A percentile compares a stretch with the other conserved stretches of the same genome.
Evolutionary conservation across 2,888 invertebrate species (phyloP).

Genomic region (Napeogenes inachia): DNA sequence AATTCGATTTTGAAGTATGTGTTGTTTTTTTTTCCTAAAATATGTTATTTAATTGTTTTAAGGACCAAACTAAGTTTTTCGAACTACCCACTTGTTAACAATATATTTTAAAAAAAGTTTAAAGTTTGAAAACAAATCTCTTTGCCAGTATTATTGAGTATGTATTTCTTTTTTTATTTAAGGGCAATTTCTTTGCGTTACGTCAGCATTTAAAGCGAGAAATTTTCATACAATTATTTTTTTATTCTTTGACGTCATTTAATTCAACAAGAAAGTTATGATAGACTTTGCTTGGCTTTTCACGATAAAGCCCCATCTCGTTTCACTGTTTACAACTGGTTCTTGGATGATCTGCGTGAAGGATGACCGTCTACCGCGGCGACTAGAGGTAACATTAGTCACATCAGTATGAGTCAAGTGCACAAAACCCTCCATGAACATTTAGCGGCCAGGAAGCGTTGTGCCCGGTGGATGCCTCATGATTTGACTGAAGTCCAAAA

Average conservation of each 20-base stretch:
- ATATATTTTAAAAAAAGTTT: no score
- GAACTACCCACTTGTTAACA: no score
- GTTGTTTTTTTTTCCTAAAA: conserved; percentile 11
- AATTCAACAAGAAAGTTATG: conserved; percentile 26
- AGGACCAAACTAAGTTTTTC: no score
- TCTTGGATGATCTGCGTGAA: conserved; percentile 24
- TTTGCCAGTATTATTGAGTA: no score
- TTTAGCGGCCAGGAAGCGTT: conserved; percentile 6
- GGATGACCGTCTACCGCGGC: conserved; percentile 22
- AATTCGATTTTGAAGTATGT: conserved; percentile 60
- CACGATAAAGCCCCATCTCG: conserved; percentile 19
- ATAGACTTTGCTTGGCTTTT: conserved; percentile 25
- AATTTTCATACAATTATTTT: conserved; percentile 24
- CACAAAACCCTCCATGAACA: not conserved
- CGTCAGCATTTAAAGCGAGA: conserved; percentile 1
- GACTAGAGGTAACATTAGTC: conserved; percentile 13
- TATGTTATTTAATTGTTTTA: no score
- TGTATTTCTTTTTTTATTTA: no score
- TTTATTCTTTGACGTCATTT: conserved; percentile 18
- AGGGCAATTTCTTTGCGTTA: no score
- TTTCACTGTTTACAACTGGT: conserved; percentile 24
- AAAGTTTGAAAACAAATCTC: no score
- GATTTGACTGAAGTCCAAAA: not conserved
- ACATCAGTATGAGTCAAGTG: not conserved
- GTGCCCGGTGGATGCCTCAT: not conserved